Conservation (phyloP, 2,113 vertebrate species). For the Procavia capensis region DNA sequence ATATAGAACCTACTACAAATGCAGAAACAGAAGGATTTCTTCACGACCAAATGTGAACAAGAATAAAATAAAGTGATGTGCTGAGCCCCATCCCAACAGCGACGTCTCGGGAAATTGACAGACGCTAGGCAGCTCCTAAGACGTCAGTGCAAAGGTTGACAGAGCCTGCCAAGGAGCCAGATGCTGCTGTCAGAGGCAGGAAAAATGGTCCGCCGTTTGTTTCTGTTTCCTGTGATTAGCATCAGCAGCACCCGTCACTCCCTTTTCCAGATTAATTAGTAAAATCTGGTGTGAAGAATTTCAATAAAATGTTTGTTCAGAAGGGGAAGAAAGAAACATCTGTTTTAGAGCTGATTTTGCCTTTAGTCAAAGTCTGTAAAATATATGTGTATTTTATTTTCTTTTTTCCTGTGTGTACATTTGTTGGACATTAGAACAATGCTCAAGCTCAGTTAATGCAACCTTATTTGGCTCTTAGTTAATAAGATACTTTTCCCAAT, state of each 20-base stretch:
- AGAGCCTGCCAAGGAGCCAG: constrained; percentile 73
- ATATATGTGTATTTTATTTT: neutral
- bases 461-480: neutral
- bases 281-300: constrained; percentile 75
- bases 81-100: neutral
- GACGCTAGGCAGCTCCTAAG: neutral
- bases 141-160: constrained; percentile 49
- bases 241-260: constrained; percentile 32
- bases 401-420: constrained; percentile 17
- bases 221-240: constrained; percentile 67
- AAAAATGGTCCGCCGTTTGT: constrained; percentile 52
- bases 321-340: constrained; percentile 67
- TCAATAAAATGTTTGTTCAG: constrained; percentile 72
- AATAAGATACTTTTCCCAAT: neutral
- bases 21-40: neutral
- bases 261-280: constrained; percentile 80
- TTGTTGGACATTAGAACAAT: constrained; percentile 45
- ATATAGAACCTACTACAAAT: neutral
- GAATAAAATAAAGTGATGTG: constrained; percentile 29
- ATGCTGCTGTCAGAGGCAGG: constrained; percentile 69
- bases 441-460: neutral
- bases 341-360: constrained; percentile 65
- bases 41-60: neutral
- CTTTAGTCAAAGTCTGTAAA: constrained; percentile 60
- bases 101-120: constrained; percentile 58